Conservation (phyloP, 2,797 vertebrate species). For the Cuniculus paca region DNA sequence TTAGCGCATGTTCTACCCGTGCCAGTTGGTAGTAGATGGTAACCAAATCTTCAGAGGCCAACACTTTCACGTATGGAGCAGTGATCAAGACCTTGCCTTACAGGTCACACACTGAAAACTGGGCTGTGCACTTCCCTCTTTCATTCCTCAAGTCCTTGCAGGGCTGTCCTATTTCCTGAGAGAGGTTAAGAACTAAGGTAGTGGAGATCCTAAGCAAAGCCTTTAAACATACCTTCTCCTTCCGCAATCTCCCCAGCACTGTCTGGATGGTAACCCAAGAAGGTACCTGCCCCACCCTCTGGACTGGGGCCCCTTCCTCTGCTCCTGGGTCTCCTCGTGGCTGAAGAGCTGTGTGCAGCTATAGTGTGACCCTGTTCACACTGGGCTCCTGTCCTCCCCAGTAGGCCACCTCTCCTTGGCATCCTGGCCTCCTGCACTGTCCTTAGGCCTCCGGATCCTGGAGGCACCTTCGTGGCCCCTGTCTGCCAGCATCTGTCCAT, state of each 20-base stretch:
- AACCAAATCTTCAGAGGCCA: not conserved
- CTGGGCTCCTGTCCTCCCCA: not conserved
- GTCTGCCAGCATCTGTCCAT: rapidly evolving
- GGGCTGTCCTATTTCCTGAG: rapidly evolving
- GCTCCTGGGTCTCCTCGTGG: not conserved
- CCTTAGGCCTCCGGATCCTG: not conserved
- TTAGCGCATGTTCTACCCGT: rapidly evolving
- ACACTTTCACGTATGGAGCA: rapidly evolving
- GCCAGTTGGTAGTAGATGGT: rapidly evolving
- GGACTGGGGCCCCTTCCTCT: not conserved
- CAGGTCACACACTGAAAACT: not conserved
- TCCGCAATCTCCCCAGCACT: rapidly evolving
- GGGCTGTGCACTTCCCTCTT: no score
- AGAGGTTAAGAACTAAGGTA: rapidly evolving
- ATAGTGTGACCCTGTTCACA: not conserved
- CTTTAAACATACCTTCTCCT: rapidly evolving
- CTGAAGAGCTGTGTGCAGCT: not conserved
- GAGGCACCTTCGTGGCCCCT: not conserved
- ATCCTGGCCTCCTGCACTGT: not conserved
- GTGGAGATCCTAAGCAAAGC: not conserved
- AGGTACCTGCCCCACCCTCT: rapidly evolving
- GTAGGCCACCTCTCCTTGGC: no score
- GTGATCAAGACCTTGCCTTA: rapidly evolving
- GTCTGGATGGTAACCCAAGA: not conserved
- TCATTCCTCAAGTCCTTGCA: rapidly evolving